Conservation (phyloP, 2,113 vertebrate species). For the Microcebus lehilahytsara region DNA sequence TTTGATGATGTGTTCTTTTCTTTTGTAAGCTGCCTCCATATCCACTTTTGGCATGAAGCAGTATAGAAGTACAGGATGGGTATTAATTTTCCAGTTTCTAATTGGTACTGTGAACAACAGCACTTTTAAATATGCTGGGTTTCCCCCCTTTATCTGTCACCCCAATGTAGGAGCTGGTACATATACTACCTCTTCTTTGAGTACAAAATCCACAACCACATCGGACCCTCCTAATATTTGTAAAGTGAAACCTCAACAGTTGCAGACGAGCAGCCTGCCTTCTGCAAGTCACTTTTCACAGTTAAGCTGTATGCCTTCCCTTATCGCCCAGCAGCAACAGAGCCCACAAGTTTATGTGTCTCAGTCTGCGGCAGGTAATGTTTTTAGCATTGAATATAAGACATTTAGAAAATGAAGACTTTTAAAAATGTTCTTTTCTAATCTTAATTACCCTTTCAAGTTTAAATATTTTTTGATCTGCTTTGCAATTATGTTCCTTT, state of each 20-base stretch:
- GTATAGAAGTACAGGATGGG: background rate
- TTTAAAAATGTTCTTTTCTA: background rate
- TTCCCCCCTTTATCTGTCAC: slow-evolving; percentile 3
- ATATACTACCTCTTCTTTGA: slow-evolving; percentile 96
- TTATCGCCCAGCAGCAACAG: slow-evolving; percentile 96
- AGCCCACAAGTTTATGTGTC: slow-evolving; percentile 98
- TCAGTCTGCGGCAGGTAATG: slow-evolving; percentile 96
- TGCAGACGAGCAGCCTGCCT: slow-evolving; percentile 92
- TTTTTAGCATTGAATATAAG: background rate
- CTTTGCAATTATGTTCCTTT: background rate
- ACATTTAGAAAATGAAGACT: background rate
- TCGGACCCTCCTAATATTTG: slow-evolving; percentile 99
- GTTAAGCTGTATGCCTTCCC: slow-evolving; percentile 94
- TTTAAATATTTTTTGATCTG: background rate
- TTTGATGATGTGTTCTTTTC: background rate
- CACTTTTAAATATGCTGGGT: background rate
- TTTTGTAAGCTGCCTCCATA: background rate
- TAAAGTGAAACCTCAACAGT: slow-evolving; percentile 98
- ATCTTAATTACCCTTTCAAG: background rate
- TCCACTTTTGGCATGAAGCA: background rate
- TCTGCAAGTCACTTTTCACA: slow-evolving; percentile 95
- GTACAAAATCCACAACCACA: slow-evolving; percentile 95
- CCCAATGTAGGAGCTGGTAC: slow-evolving; percentile 90
- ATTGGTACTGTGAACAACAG: background rate
- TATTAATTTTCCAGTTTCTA: background rate